These are phyloP conservation scores for Amphiprion clarkii DNA, from an alignment of 2,797 vertebrate species.

Conservation along the genomic window DNA sequence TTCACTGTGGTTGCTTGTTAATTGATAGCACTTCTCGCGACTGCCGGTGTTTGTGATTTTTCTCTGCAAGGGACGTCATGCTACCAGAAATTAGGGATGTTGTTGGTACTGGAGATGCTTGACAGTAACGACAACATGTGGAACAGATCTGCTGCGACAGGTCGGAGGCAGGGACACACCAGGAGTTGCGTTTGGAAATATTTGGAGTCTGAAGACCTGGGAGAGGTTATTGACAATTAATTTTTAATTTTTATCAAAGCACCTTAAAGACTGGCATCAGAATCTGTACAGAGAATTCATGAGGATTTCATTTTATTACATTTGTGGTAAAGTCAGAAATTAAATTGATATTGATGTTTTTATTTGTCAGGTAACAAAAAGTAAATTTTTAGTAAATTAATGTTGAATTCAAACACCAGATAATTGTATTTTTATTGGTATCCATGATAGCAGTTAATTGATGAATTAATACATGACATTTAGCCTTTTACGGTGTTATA, in stretches of 20 bases:
- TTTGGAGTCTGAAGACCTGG: background rate
- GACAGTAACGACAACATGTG: background rate
- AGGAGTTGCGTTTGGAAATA: background rate
- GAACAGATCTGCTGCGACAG: background rate
- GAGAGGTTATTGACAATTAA: too few species aligned
- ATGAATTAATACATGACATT: constrained; percentile 7
- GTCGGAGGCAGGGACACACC: too few species aligned
- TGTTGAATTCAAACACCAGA: background rate
- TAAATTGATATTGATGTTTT: too few species aligned
- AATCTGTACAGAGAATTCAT: too few species aligned
- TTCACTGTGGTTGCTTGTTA: background rate
- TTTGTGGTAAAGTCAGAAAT: too few species aligned
- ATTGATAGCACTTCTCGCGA: background rate
- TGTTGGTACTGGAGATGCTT: background rate
- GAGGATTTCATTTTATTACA: too few species aligned
- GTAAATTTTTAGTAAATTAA: background rate
- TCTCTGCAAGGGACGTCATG: background rate
- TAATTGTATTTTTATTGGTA: constrained; percentile 12
- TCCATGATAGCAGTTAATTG: constrained; percentile 10
- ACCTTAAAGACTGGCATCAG: too few species aligned
- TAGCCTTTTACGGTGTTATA: constrained; percentile 2
- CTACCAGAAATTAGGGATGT: constrained; percentile 1
- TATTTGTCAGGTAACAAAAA: too few species aligned
- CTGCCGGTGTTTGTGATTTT: constrained; percentile 2
- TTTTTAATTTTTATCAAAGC: too few species aligned